These are phyloP conservation scores for Pangasius sanitwongsei DNA, from an alignment of 2,797 vertebrate genomes.

Conservation along the genomic window DNA sequence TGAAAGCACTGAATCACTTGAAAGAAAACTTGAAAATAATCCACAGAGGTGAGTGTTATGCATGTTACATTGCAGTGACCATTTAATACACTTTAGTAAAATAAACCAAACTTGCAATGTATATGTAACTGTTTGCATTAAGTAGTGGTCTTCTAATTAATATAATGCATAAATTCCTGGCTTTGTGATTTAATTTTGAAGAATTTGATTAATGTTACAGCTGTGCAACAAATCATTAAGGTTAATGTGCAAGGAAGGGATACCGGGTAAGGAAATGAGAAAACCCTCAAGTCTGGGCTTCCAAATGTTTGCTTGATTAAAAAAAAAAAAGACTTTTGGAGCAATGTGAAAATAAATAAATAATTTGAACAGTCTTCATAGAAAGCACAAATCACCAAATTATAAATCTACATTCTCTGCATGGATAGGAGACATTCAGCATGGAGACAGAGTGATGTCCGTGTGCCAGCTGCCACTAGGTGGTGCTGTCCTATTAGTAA, in stretches of 20 bases:
- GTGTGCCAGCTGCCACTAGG: constrained; percentile 5
- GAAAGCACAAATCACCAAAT: background rate
- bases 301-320: background rate
- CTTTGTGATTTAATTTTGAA: background rate
- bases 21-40: constrained; percentile 99
- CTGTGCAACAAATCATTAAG: background rate
- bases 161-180: background rate
- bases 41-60: constrained; percentile 87
- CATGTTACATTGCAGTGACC: background rate
- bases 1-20: constrained; percentile 99
- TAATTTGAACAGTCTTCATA: background rate
- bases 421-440: background rate
- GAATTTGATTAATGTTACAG: background rate
- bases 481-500: constrained; percentile 8
- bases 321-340: background rate
- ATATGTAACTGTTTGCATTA: background rate
- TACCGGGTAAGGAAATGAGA: background rate
- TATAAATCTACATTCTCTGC: background rate
- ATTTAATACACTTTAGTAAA: background rate
- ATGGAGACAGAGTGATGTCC: background rate
- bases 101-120: background rate
- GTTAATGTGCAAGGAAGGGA: background rate
- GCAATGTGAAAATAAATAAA: background rate
- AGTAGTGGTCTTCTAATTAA: background rate
- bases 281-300: background rate